Evolutionary conservation across 2,113 vertebrate species (phyloP).

Genomic region (Thryonomys swinderianus): DNA sequence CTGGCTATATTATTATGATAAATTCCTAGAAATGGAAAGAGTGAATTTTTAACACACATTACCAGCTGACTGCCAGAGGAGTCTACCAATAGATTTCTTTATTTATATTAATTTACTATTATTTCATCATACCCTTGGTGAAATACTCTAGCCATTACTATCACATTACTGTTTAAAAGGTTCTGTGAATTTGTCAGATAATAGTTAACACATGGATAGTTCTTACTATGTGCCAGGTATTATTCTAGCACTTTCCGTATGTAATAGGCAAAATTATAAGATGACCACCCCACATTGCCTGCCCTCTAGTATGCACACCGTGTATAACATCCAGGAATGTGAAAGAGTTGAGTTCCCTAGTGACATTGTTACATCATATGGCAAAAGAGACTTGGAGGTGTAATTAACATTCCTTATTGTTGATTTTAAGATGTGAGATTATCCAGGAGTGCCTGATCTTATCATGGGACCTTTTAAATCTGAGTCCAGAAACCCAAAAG

Average conservation of each 20-base stretch:
- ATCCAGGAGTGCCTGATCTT: neutral
- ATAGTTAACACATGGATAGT: conserved; percentile 4
- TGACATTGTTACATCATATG: neutral
- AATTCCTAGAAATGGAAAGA: conserved; percentile 19
- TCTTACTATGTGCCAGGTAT: neutral
- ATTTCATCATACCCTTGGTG: neutral
- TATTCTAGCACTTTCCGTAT: neutral
- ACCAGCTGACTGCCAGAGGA: neutral
- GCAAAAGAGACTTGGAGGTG: neutral
- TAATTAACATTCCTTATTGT: neutral
- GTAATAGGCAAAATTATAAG: neutral
- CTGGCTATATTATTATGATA: neutral
- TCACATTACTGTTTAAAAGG: neutral
- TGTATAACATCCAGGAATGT: neutral
- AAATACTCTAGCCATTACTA: neutral
- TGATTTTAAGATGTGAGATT: neutral
- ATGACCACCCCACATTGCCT: neutral
- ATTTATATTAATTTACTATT: neutral
- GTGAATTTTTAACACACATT: neutral
- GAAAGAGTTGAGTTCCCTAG: neutral
- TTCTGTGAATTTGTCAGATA: neutral
- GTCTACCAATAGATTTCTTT: conserved; percentile 4
- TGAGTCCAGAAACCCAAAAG: neutral
- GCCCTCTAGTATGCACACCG: neutral
- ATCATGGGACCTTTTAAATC: neutral